phyloP scores from a whole-genome alignment of 2,888 invertebrate genomes.

The Pristionchus mayeri region DNA sequence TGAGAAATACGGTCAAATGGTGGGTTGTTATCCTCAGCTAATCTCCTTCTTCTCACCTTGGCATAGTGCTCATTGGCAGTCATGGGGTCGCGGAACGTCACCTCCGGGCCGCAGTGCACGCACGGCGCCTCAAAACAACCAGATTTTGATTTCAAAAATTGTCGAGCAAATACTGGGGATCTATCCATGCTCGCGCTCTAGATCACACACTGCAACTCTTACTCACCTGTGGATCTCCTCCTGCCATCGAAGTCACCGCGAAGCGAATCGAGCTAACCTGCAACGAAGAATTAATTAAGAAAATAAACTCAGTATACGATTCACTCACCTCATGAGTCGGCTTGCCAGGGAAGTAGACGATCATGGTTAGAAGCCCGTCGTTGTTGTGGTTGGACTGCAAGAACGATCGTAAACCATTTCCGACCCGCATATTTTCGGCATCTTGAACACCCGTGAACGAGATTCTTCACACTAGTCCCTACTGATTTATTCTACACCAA shows the following conservation, averaged over 20 bases:
- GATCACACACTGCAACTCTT: too few species aligned
- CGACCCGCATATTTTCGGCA: not conserved
- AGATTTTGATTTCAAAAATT: too few species aligned
- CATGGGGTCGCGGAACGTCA: not conserved
- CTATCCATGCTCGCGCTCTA: too few species aligned
- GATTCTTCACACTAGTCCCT: not conserved
- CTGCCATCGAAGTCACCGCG: not conserved
- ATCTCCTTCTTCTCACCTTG: not conserved
- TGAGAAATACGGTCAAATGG: not conserved
- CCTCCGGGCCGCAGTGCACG: not conserved
- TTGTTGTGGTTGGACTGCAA: slow-evolving; percentile 44
- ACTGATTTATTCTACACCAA: not conserved
- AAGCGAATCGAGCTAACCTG: not conserved
- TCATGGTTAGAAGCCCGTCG: not conserved
- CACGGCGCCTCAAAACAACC: too few species aligned
- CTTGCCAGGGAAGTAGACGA: slow-evolving; percentile 39
- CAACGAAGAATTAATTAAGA: not conserved
- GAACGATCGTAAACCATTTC: not conserved
- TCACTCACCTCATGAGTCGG: not conserved
- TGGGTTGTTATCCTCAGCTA: not conserved
- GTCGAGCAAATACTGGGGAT: too few species aligned
- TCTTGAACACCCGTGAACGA: not conserved
- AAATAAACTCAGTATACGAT: not conserved
- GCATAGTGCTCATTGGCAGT: not conserved
- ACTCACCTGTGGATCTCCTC: not conserved